These are phyloP conservation scores for Tribolium castaneum DNA, from an alignment of 1,140 invertebrate species.

Conservation along the genomic window DNA sequence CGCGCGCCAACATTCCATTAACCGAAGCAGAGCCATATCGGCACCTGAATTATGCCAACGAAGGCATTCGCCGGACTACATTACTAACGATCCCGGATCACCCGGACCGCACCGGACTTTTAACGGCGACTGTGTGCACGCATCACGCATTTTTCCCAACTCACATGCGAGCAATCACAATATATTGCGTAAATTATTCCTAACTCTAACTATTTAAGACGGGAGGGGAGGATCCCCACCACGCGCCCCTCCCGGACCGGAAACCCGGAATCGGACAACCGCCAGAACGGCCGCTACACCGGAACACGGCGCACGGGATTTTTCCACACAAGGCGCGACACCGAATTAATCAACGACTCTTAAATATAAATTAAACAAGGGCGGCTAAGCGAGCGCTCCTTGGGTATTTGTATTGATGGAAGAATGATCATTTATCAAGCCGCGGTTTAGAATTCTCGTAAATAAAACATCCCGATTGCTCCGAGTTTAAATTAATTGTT, in stretches of 20 bases:
- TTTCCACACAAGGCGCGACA: neutral
- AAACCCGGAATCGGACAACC: constrained; percentile 20
- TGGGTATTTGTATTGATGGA: neutral
- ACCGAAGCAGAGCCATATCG: constrained; percentile 36
- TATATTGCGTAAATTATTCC: constrained; percentile 44
- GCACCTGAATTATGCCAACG: constrained; percentile 46
- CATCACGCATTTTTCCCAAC: constrained; percentile 42
- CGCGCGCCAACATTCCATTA: constrained; percentile 45
- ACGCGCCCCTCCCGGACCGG: constrained; percentile 1
- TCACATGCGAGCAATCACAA: constrained; percentile 40
- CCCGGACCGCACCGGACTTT: constrained; percentile 38
- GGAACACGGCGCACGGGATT: neutral
- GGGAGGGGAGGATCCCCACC: constrained; percentile 38
- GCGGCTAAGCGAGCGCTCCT: neutral
- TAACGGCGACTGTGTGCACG: constrained; percentile 35
- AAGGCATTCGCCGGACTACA: constrained; percentile 36
- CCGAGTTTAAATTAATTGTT: neutral
- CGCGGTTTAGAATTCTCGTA: neutral
- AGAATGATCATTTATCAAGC: neutral
- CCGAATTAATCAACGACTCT: neutral
- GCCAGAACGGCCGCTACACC: neutral
- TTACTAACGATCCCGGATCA: constrained; percentile 38
- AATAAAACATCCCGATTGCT: neutral
- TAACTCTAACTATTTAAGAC: constrained; percentile 43
- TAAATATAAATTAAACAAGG: neutral